Evolutionary conservation across 2,797 vertebrate species (phyloP), one percentile per base, ranked within the genome.

Genomic region (Falco novaeseelandiae): DNA sequence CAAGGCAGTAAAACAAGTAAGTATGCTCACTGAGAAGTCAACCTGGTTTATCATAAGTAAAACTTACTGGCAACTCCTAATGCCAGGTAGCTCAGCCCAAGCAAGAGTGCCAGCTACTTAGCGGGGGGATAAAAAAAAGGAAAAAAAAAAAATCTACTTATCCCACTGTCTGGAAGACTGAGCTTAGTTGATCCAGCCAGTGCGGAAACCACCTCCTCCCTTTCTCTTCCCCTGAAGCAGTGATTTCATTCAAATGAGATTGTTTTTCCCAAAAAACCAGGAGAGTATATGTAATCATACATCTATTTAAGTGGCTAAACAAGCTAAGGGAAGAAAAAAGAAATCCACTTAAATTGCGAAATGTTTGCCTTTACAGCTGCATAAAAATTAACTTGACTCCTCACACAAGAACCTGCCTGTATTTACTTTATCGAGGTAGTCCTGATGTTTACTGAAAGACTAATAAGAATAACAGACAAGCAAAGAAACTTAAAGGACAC

Each of bases 341-440:
- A 49, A 78, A 21, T 14, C 14, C 8, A 57, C 40, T 72, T 61
- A n/a, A 72, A 36, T 59, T 63, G 89, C 67, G 65, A 83, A 90
- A 92, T 83, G 44, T 84, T 92, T 85, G 58, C 44, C 62, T 91
- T 89, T 61, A 48, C 32, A 85, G 71, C 38, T 83, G 90, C 63
- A 46, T 81, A 87, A 65, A 82, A 87, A 85, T 76, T 76, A 91
- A 59, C 76, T 69, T 70, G 49, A 83, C 10, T 52, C 40, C 73
- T 44, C 59, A 40, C 27, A 79, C 1, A 16, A 73, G 36, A 79
- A 63, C 22, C 62, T 54, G 66, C 2, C 0, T 23, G 34, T 48
- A 77, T 90, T 83, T 83, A 80, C 71, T 83, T 80, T 10, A 70
- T 29, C 34, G 15, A 79, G 25, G 61, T 11, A 71, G 54, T 5